Conservation (phyloP, 1,140 invertebrate genomes). For the honey bee (Apis mellifera) region DNA sequence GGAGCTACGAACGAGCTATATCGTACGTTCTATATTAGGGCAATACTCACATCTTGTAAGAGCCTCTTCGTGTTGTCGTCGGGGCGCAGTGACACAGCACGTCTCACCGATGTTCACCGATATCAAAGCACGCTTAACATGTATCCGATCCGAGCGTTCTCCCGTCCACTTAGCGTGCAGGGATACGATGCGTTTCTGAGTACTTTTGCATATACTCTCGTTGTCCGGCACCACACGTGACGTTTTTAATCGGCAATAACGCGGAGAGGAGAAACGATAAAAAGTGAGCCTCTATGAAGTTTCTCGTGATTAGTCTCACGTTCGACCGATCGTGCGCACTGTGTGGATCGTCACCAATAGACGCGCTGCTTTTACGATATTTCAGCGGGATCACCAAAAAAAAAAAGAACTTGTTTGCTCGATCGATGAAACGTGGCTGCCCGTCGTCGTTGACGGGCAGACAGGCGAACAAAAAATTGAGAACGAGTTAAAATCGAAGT, state of each 20-base stretch:
- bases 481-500: conserved; percentile 8
- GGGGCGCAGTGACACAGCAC: conserved; percentile 55
- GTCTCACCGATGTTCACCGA: conserved; percentile 48
- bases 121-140: conserved; percentile 22
- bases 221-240: conserved; percentile 45
- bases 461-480: not conserved
- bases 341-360: conserved; percentile 17
- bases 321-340: conserved; percentile 12
- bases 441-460: conserved; percentile 44
- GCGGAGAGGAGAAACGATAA: not conserved
- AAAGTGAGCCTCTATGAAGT: not conserved
- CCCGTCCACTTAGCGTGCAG: conserved; percentile 9
- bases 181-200: not conserved
- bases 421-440: conserved; percentile 22
- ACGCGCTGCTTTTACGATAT: not conserved
- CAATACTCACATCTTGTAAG: conserved; percentile 54
- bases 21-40: not conserved
- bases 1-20: conserved; percentile 5
- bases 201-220: conserved; percentile 4
- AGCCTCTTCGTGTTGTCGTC: conserved; percentile 50
- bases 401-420: not conserved
- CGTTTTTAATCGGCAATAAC: conserved; percentile 15
- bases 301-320: not conserved
- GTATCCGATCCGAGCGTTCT: conserved; percentile 41
- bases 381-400: conserved; percentile 3